Conservation (phyloP, 2,113 vertebrate species). For the Miniopterus natalensis region DNA sequence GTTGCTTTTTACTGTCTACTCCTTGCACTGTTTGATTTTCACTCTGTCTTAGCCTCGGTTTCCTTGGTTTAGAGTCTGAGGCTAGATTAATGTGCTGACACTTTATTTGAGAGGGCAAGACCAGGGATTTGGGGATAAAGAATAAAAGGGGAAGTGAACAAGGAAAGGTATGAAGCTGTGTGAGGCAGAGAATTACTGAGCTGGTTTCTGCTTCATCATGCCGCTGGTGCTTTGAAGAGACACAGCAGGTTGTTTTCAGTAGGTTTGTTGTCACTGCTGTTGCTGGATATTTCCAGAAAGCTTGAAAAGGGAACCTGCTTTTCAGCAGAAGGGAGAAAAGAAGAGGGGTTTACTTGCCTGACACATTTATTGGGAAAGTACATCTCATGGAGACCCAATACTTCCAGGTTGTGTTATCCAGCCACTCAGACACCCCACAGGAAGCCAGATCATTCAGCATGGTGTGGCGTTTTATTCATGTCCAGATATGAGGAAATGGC, state of each 20-base stretch:
- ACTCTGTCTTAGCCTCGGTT: not conserved
- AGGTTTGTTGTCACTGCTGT: not conserved
- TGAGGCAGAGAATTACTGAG: not conserved
- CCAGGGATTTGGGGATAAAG: not conserved
- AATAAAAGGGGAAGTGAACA: not conserved
- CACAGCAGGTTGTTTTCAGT: not conserved
- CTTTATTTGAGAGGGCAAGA: not conserved
- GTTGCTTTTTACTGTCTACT: not conserved
- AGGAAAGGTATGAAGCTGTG: not conserved
- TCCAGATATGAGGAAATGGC: not conserved
- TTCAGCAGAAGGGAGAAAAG: not conserved
- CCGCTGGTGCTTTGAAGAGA: not conserved
- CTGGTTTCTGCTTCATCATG: not conserved
- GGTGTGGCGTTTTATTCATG: not conserved
- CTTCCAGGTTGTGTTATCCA: not conserved
- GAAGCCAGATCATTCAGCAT: not conserved
- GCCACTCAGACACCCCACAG: not conserved
- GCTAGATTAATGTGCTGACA: not conserved
- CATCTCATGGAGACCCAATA: not conserved
- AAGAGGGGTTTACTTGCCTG: not conserved
- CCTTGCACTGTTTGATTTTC: not conserved
- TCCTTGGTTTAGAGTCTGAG: not conserved
- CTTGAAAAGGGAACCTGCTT: not conserved
- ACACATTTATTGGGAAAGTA: not conserved
- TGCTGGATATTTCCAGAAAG: not conserved